Percentiles rank a stretch among this genome's conserved stretches.
phyloP scores from a whole-genome alignment of 2,888 invertebrate genomes.

The Lasioglossum oenotherae region DNA sequence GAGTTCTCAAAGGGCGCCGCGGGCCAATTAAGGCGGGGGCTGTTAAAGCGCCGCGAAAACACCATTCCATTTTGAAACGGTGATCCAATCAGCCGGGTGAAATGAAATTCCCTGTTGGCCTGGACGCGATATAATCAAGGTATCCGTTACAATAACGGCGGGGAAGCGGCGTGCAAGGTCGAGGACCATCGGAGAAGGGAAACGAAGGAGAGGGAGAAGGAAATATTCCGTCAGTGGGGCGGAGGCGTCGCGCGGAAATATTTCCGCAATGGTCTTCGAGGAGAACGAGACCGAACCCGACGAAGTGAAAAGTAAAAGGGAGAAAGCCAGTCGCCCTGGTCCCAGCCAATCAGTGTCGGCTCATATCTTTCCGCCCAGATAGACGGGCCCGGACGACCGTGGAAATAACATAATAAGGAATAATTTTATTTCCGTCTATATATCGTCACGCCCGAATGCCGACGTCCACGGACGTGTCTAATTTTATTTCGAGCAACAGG shows the following conservation, averaged over 20 bases:
- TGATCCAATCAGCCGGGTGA: constrained; percentile 30
- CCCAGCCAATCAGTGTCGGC: constrained; percentile 70
- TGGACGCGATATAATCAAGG: constrained; percentile 26
- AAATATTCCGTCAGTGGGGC: constrained; percentile 10
- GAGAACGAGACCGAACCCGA: constrained; percentile 11
- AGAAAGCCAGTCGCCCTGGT: constrained; percentile 48
- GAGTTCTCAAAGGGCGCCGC: constrained; percentile 4
- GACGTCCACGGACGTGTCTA: constrained; percentile 56
- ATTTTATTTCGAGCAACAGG: constrained; percentile 64
- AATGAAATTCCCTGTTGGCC: constrained; percentile 37
- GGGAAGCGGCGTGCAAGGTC: background rate
- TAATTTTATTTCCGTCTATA: constrained; percentile 75
- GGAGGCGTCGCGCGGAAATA: constrained; percentile 8
- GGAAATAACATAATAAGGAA: constrained; percentile 78
- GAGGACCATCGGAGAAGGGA: background rate
- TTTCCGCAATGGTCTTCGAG: constrained; percentile 23
- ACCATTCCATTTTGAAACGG: constrained; percentile 11
- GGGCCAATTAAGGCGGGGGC: constrained; percentile 17
- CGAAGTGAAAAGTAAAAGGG: constrained; percentile 49
- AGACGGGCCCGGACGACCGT: constrained; percentile 47
- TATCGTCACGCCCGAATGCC: constrained; percentile 52
- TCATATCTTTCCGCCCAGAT: constrained; percentile 59
- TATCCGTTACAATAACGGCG: constrained; percentile 36
- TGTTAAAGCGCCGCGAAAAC: background rate
- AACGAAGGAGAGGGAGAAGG: background rate